Percentiles rank a stretch among this genome's conserved stretches.
These are phyloP conservation scores for Dendrophyllia cribrosa DNA, from an alignment of 64 coral and sea anemone species.

Conservation along the genomic window DNA sequence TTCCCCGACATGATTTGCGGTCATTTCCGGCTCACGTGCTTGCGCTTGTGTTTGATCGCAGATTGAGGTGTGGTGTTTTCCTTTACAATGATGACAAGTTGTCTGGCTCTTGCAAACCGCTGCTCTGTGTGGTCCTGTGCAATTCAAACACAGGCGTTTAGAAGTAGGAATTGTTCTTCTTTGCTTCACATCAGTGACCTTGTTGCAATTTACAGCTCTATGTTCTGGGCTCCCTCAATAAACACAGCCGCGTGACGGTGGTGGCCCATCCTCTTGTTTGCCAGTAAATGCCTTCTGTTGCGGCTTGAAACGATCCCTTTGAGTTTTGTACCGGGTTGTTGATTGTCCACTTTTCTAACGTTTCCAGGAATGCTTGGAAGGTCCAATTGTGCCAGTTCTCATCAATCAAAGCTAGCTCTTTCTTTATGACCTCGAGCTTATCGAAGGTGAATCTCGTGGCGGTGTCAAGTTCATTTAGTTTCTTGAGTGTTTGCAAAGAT, in stretches of 20 bases:
- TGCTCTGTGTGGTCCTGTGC: too few species aligned
- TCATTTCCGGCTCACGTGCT: too few species aligned
- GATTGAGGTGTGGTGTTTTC: too few species aligned
- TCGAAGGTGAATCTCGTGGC: conserved; percentile 40
- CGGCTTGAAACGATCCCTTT: not conserved
- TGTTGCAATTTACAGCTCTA: too few species aligned
- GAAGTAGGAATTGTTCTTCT: not conserved
- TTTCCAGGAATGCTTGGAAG: not conserved
- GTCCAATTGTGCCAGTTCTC: conserved; percentile 48
- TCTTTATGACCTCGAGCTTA: conserved; percentile 49
- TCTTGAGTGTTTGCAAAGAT: conserved; percentile 29
- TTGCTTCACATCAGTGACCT: not conserved
- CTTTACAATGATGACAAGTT: too few species aligned
- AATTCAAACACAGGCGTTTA: not conserved
- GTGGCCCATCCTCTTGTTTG: not conserved
- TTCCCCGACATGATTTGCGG: too few species aligned
- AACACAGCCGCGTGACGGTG: too few species aligned
- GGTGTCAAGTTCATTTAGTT: conserved; percentile 26
- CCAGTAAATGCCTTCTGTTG: not conserved
- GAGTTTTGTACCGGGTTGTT: not conserved
- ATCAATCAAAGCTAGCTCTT: conserved; percentile 24
- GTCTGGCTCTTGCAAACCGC: too few species aligned
- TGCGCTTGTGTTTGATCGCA: too few species aligned
- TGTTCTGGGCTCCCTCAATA: too few species aligned
- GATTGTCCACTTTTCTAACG: not conserved